Evolutionary conservation across 2,888 invertebrate genomes (phyloP).

Genomic region (Dolichopus griseipennis): DNA sequence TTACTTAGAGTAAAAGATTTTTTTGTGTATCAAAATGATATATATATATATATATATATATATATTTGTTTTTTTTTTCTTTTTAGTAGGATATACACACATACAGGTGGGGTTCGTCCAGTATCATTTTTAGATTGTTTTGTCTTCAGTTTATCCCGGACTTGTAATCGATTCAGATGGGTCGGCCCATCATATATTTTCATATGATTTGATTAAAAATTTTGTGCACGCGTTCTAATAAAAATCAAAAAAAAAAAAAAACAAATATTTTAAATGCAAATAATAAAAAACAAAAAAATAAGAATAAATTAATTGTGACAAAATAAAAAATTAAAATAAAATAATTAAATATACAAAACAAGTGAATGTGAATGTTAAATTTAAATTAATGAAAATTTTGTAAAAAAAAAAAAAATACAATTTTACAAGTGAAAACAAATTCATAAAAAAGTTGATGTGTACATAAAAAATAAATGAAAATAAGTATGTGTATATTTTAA

Average conservation of each 20-base stretch:
- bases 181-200: conserved; percentile 24
- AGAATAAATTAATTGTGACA: neutral
- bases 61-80: too few species aligned
- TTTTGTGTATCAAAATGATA: conserved; percentile 1
- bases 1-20: neutral
- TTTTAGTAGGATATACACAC: neutral
- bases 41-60: too few species aligned
- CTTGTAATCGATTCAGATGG: conserved; percentile 29
- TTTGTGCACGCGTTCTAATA: conserved; percentile 16
- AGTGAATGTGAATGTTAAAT: too few species aligned
- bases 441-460: too few species aligned
- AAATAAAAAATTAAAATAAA: neutral
- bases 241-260: too few species aligned
- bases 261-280: neutral
- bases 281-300: neutral
- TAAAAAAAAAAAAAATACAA: too few species aligned
- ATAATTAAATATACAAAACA: neutral
- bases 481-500: too few species aligned
- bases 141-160: conserved; percentile 29
- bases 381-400: too few species aligned
- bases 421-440: too few species aligned
- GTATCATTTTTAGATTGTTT: conserved; percentile 27
- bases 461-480: too few species aligned
- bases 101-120: conserved; percentile 29
- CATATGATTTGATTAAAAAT: conserved; percentile 14